Evolutionary conservation across 2,888 invertebrate species (phyloP), one percentile per base, ranked within the genome.

Genomic region (Trichacis sp.): DNA sequence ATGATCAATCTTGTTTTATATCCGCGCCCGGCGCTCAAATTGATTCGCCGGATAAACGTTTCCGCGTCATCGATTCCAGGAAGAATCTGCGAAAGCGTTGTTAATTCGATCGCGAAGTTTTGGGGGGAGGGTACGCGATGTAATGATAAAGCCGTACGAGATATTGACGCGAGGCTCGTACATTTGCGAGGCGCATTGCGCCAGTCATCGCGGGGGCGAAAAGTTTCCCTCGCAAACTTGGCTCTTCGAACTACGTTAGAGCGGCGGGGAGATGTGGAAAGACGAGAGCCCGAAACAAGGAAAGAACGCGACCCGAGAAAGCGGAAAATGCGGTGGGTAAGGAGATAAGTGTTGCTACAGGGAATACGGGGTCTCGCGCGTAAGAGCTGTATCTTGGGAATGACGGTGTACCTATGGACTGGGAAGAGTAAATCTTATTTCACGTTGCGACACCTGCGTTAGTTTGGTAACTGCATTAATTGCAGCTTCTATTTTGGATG

Each of bases 291-390:
- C 49, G 33, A 55, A 51, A 48, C 54, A 50, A 38, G 20, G 50
- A 50, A 46, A 46, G 54, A 50, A 50, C 49, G 64, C 59, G 61
- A 64, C 59, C 43, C 53, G 64, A 64, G 65, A 70, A 68, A 45
- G 69, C 62, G 71, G 75, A 75, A 80, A 75, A 77, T 76, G 76
- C 74, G 62, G 73, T 70, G 73, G 58, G 69, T 70, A 75, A 73
- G 72, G 74, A 78, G 78, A 80, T 78, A 77, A 80, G 80, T 77
- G 76, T 79, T 74, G 73, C 80, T 75, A 73, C 74, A 72, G 80
- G 80, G 80, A 79, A 80, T 78, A 78, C 74, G 70, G 72, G 75
- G 73, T 73, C 47, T 53, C 58, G 19, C 36, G 53, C 51, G 24
- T 50, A 36, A 43, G 36, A 33, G 38, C 50, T 50, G 49, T 54